Evolutionary conservation across 1,140 invertebrate species (phyloP).

Genomic region (Drosophila sechellia): DNA sequence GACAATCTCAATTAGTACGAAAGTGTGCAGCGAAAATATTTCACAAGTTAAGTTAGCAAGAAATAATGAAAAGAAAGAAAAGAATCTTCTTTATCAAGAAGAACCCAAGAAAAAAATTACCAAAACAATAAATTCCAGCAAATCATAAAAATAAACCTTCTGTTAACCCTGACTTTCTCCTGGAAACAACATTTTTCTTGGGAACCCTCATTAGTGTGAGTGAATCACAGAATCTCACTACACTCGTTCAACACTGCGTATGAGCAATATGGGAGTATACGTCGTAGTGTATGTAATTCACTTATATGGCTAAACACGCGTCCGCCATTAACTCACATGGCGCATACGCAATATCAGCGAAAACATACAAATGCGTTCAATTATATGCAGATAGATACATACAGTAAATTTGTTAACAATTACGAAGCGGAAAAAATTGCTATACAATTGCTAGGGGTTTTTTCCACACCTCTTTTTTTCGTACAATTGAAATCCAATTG

Average conservation of each 20-base stretch:
- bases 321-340: conserved; percentile 55
- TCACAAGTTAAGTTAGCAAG: neutral
- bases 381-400: conserved; percentile 23
- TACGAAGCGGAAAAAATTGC: conserved; percentile 64
- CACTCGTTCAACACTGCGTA: conserved; percentile 48
- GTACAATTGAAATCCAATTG: conserved; percentile 52
- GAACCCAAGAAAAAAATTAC: conserved; percentile 10
- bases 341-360: conserved; percentile 70
- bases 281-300: conserved; percentile 5
- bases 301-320: conserved; percentile 24
- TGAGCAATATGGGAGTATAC: conserved; percentile 55
- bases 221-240: conserved; percentile 31
- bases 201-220: conserved; percentile 48
- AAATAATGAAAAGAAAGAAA: conserved; percentile 18
- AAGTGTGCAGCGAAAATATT: neutral
- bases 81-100: conserved; percentile 12
- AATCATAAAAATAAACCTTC: conserved; percentile 40
- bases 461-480: conserved; percentile 36
- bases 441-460: conserved; percentile 71
- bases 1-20: neutral
- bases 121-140: conserved; percentile 39
- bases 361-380: conserved; percentile 15
- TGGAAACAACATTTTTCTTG: conserved; percentile 26
- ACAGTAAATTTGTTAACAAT: conserved; percentile 70
- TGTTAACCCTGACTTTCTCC: conserved; percentile 44